A percentile compares a stretch with the other conserved stretches of the same genome.
Conservation (phyloP, 2,888 invertebrate genomes). For the Ferrisia virgata region DNA sequence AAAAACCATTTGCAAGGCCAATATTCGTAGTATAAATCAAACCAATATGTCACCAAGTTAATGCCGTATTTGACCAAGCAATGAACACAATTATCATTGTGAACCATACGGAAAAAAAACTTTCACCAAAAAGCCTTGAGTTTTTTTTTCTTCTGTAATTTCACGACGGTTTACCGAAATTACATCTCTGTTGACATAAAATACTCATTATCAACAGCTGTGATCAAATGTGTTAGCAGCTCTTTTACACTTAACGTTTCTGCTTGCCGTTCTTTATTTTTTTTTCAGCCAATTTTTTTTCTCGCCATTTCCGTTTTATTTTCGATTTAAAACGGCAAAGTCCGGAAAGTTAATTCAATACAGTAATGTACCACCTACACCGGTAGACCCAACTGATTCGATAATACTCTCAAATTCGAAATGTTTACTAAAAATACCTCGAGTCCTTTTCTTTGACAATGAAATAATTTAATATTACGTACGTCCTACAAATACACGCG, state of each 20-base stretch:
- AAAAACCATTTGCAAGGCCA: background rate
- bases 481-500: background rate
- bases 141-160: conserved; percentile 16
- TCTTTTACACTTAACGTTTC: conserved; percentile 23
- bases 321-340: background rate
- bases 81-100: background rate
- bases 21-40: background rate
- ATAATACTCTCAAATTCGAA: background rate
- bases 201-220: conserved; percentile 37
- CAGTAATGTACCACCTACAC: background rate
- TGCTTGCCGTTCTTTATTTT: background rate
- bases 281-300: conserved; percentile 25
- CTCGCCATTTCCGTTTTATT: background rate
- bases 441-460: background rate
- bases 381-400: background rate
- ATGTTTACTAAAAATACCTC: background rate
- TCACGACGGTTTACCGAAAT: conserved; percentile 15
- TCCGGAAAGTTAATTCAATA: background rate
- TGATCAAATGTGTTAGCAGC: conserved; percentile 28
- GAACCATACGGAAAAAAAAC: background rate
- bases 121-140: conserved; percentile 12
- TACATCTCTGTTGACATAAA: conserved; percentile 26
- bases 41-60: background rate
- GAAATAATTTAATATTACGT: background rate
- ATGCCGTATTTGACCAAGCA: background rate